phyloP scores from a whole-genome alignment of 2,113 vertebrate species.

The Sorex fumeus region DNA sequence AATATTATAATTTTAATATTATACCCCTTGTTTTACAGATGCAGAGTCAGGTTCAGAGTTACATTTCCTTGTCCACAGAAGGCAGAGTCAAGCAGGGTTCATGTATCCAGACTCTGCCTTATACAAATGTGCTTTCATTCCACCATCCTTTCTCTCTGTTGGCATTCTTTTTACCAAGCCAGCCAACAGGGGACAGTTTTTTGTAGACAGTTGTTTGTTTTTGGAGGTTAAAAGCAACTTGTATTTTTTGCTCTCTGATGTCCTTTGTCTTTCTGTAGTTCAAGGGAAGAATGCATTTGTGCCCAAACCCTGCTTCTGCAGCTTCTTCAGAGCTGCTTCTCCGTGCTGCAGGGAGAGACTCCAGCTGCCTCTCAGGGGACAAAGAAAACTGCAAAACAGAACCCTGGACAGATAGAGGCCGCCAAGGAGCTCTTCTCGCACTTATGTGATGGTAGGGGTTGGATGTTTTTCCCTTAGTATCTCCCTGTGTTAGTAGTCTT shows the following conservation, averaged over 20 bases:
- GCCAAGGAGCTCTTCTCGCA: slow-evolving; percentile 93
- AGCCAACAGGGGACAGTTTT: not conserved
- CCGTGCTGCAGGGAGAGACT: slow-evolving; percentile 89
- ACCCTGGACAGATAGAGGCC: slow-evolving; percentile 85
- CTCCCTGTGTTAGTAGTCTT: not conserved
- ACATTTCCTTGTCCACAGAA: not conserved
- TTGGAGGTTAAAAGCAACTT: slow-evolving; percentile 5
- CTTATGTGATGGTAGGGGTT: slow-evolving; percentile 92
- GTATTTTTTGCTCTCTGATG: not conserved
- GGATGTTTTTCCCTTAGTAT: slow-evolving; percentile 35
- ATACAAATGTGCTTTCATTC: not conserved
- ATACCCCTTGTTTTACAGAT: not conserved
- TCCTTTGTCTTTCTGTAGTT: slow-evolving; percentile 85
- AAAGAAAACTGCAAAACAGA: slow-evolving; percentile 83
- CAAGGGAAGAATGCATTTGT: slow-evolving; percentile 93
- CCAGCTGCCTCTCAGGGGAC: slow-evolving; percentile 52
- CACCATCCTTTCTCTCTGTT: not conserved
- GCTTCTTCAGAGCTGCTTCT: slow-evolving; percentile 97
- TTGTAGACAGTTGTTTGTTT: not conserved
- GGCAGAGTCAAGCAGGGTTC: not conserved
- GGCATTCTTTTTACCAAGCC: not conserved
- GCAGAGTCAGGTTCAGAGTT: not conserved
- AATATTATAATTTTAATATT: not conserved
- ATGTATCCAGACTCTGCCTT: not conserved
- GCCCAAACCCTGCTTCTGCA: slow-evolving; percentile 94